phyloP scores from a whole-genome alignment of 2,888 invertebrate species.

The Pristionchus maxplancki region DNA sequence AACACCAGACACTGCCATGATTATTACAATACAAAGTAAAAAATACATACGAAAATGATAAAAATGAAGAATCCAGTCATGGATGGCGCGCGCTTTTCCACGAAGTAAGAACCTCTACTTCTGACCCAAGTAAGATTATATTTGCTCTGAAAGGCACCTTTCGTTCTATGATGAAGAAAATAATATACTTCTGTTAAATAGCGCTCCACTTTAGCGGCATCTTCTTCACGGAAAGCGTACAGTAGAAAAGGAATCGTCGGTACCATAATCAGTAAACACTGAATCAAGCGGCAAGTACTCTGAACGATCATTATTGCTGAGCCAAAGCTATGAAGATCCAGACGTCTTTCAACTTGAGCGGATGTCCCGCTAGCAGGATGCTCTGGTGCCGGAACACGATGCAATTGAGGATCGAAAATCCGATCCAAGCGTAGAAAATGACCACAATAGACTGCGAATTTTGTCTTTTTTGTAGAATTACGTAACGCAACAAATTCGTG shows the following conservation, averaged over 20 bases:
- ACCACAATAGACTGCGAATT: background rate
- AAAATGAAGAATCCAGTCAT: background rate
- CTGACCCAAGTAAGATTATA: background rate
- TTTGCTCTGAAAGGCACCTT: background rate
- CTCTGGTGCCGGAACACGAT: background rate
- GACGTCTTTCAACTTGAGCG: background rate
- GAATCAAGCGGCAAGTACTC: no score
- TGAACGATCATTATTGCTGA: no score
- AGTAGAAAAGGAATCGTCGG: background rate
- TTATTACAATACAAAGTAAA: background rate
- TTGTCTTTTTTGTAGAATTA: no score
- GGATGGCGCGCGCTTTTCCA: background rate
- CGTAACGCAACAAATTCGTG: background rate
- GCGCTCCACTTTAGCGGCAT: background rate
- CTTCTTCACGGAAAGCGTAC: background rate
- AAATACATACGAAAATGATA: background rate
- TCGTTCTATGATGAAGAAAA: background rate
- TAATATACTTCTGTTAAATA: background rate
- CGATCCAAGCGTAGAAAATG: background rate
- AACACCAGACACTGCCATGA: background rate
- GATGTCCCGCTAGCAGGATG: background rate
- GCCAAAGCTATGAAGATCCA: no score
- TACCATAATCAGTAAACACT: background rate
- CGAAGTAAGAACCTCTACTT: background rate
- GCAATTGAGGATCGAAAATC: background rate